These are phyloP conservation scores for Papilio aristodemus DNA, from an alignment of 1,140 invertebrate genomes.

Conservation along the genomic window DNA sequence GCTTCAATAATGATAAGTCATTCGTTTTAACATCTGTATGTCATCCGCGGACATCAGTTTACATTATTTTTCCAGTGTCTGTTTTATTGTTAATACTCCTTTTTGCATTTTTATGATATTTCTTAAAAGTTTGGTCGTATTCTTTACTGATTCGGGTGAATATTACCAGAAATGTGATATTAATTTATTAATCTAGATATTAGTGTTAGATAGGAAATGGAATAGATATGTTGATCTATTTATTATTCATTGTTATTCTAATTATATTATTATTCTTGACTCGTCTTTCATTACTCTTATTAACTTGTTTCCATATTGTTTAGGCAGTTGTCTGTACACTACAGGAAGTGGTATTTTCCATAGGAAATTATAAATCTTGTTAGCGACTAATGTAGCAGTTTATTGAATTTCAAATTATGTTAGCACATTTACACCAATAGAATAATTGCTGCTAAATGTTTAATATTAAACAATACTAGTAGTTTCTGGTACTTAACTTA, in stretches of 20 bases:
- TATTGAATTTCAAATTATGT: constrained; percentile 30
- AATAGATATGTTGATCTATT: constrained; percentile 30
- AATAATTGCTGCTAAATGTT: constrained; percentile 30
- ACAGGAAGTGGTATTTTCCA: constrained; percentile 28
- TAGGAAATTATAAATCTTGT: constrained; percentile 31
- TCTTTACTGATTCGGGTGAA: constrained; percentile 62
- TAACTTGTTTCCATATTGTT: not conserved
- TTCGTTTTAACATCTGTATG: constrained; percentile 86
- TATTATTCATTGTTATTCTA: constrained; percentile 34
- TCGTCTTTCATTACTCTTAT: constrained; percentile 21
- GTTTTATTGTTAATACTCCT: constrained; percentile 87
- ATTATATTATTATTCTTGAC: constrained; percentile 33
- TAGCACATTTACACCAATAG: constrained; percentile 31
- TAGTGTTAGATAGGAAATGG: constrained; percentile 32
- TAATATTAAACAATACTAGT: constrained; percentile 32
- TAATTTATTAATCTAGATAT: constrained; percentile 63
- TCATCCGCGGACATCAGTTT: constrained; percentile 87
- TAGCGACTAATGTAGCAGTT: constrained; percentile 30
- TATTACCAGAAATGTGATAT: constrained; percentile 73
- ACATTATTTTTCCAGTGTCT: constrained; percentile 88
- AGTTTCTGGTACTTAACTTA: constrained; percentile 32
- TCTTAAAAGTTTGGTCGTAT: constrained; percentile 57
- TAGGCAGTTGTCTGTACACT: not conserved
- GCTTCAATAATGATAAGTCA: constrained; percentile 87
- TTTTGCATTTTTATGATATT: constrained; percentile 87